Percentiles rank a stretch among this genome's conserved stretches.
Conservation (phyloP, 2,797 vertebrate genomes). For the Betta splendens region DNA sequence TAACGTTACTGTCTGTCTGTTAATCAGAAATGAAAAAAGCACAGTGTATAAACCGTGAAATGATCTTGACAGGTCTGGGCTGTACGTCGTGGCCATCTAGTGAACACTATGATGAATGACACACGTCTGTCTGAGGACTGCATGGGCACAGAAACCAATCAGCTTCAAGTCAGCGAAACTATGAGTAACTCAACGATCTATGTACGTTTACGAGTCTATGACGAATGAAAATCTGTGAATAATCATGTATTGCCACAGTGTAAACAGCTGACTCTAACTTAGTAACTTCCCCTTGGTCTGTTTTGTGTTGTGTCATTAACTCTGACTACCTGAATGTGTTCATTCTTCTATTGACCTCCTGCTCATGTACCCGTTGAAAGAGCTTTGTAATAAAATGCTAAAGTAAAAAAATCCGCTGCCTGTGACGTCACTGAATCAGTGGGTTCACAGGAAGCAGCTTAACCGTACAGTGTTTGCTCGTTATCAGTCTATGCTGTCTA, state of each 20-base stretch:
- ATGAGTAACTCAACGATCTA: slow-evolving; percentile 4
- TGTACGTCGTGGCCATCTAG: slow-evolving; percentile 36
- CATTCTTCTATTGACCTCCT: neutral
- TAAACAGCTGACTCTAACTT: neutral
- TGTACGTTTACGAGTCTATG: slow-evolving; percentile 19
- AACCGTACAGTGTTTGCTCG: too few species aligned
- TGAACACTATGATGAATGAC: slow-evolving; percentile 26
- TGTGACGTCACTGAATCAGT: too few species aligned
- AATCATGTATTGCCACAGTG: neutral
- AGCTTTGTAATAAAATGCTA: slow-evolving; percentile 2
- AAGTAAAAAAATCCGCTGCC: too few species aligned
- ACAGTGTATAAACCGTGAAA: neutral
- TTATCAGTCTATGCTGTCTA: too few species aligned
- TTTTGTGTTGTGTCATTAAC: slow-evolving; percentile 15
- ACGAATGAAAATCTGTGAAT: neutral
- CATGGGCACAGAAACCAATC: neutral
- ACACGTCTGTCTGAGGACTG: neutral
- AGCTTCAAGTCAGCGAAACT: slow-evolving; percentile 7
- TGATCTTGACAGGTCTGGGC: neutral
- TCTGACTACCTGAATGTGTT: slow-evolving; percentile 19
- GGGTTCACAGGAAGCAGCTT: too few species aligned
- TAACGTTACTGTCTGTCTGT: neutral
- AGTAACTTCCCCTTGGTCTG: slow-evolving; percentile 16
- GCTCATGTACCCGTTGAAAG: neutral
- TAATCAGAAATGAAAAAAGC: neutral